Percentiles rank a stretch among this genome's conserved stretches.
Conservation (phyloP, 92 coral and sea anemone genomes). For the Virgularia gustaviana region DNA sequence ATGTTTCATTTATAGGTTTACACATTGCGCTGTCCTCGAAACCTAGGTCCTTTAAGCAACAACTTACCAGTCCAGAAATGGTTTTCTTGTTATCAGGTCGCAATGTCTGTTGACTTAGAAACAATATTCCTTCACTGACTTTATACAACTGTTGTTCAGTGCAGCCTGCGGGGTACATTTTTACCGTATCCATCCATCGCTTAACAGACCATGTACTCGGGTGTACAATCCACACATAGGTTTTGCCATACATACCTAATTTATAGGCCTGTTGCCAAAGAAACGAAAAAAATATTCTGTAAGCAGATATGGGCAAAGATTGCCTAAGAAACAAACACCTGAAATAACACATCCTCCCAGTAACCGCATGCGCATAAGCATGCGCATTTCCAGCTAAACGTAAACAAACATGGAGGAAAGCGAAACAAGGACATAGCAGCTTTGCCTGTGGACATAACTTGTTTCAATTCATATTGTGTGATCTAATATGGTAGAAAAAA, state of each 20-base stretch:
- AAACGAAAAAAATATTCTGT: background rate
- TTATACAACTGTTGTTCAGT: slow-evolving; percentile 39
- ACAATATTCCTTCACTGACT: slow-evolving; percentile 54
- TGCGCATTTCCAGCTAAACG: too few species aligned
- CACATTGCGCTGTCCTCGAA: too few species aligned
- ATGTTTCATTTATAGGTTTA: too few species aligned
- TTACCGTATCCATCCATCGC: slow-evolving; percentile 41
- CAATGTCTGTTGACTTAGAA: slow-evolving; percentile 37
- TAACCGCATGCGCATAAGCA: background rate
- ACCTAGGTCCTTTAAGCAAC: too few species aligned
- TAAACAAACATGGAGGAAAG: too few species aligned
- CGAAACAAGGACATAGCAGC: too few species aligned
- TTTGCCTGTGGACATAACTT: too few species aligned
- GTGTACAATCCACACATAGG: slow-evolving; percentile 80
- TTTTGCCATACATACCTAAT: slow-evolving; percentile 67
- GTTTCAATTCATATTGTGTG: too few species aligned
- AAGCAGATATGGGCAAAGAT: background rate
- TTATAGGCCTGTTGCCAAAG: slow-evolving; percentile 59
- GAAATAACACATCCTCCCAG: too few species aligned
- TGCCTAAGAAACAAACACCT: background rate
- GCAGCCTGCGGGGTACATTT: slow-evolving; percentile 10
- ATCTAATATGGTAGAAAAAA: too few species aligned
- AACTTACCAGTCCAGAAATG: slow-evolving; percentile 79
- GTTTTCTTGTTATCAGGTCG: slow-evolving; percentile 58
- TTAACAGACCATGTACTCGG: slow-evolving; percentile 47